Evolutionary conservation across 2,888 invertebrate species (phyloP), one percentile per base, ranked within the genome.

Genomic region (Busseola fusca): DNA sequence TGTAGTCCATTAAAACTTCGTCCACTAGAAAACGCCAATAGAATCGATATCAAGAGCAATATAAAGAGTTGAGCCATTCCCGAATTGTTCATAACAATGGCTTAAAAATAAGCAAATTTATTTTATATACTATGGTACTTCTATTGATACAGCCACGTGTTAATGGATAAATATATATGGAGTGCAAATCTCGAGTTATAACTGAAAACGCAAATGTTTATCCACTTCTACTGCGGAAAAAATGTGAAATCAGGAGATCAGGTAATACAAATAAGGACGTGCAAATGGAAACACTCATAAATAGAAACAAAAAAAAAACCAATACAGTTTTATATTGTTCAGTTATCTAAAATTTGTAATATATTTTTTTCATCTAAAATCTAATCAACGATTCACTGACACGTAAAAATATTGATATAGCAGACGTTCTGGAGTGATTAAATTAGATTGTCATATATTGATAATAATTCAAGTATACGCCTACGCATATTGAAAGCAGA

Each of bases 51-150:
- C 69, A 90, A 69, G 10, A 92, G 68, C 40, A 91, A 50, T 50
- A 87, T 54, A 27, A 87, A 83, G 21, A 88, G 76, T 75, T 87
- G 88, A 72, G 90, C 90, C 94, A 93, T 94, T 79, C 76, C 90
- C 79, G 57, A 80, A 66, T 70, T 59, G 40, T 63, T 68, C 42
- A 45, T 57, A 65, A 83, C 34, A 72, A 85, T 85, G 80, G 69
- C 37, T 58, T 59, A 66, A 62, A 71, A 60, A 56, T 68, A 66
- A 69, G 68, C 63, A 76, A 84, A 74, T 40, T 67, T 72, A 73
- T 82, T 86, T 87, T 88, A 88, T 78, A 78, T 84, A 82, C 59
- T 34, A 60, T 64, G 7, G 18, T 63, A 57, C 69, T 48, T 48
- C 45, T 65, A 62, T 76, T 70, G 65, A 66, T 65, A 60, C 64